Percentiles rank a stretch among this genome's conserved stretches.
These are phyloP conservation scores for Melinaea marsaeus DNA, from an alignment of 2,888 invertebrate species.

Conservation along the genomic window DNA sequence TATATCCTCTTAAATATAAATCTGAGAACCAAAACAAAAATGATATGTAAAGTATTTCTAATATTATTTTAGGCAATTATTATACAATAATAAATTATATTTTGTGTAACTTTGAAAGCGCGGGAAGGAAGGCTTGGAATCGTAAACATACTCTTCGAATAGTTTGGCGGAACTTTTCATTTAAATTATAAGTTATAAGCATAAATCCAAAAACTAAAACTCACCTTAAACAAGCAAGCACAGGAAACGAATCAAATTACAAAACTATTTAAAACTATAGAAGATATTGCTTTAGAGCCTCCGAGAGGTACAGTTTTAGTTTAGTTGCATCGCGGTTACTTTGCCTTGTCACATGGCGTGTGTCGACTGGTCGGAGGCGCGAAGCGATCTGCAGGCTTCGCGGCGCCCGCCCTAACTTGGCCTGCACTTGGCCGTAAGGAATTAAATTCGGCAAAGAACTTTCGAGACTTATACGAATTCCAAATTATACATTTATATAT, in stretches of 20 bases:
- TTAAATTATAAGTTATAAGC: not conserved
- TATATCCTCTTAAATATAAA: no score
- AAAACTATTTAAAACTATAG: slow-evolving; percentile 34
- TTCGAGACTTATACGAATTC: not conserved
- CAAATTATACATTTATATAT: not conserved
- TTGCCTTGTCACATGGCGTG: slow-evolving; percentile 44
- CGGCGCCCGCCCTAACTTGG: slow-evolving; percentile 42
- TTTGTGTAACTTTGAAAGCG: no score
- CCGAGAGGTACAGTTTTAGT: slow-evolving; percentile 35
- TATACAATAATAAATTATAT: no score
- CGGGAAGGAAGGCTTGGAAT: no score
- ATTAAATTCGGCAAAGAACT: slow-evolving; percentile 1
- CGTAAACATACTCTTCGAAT: no score
- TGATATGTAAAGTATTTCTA: no score
- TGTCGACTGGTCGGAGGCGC: slow-evolving; percentile 51
- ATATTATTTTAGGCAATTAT: no score
- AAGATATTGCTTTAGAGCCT: slow-evolving; percentile 42
- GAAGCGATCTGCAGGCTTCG: slow-evolving; percentile 53
- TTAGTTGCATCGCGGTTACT: slow-evolving; percentile 32
- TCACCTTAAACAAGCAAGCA: slow-evolving; percentile 51
- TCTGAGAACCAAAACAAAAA: no score
- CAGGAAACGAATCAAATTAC: slow-evolving; percentile 32
- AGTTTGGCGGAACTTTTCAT: no score
- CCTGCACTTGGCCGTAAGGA: slow-evolving; percentile 11
- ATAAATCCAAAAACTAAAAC: slow-evolving; percentile 35